Base-by-base conservation (phyloP, 2,888 invertebrate genomes). In the Onchidella celtica region DNA sequence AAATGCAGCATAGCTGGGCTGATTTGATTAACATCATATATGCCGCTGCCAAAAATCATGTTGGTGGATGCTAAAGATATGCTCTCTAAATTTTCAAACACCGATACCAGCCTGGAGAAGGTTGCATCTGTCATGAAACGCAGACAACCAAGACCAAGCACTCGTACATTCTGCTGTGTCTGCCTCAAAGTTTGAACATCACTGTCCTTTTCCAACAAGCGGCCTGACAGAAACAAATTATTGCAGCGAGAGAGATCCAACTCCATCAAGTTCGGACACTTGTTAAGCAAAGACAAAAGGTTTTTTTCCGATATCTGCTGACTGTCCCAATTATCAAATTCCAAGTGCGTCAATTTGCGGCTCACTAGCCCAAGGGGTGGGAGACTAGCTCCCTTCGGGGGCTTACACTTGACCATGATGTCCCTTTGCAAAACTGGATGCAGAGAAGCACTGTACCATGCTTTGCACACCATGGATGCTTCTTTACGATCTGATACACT, bases 61-160 rank as follows among this genome's bases (percentile, higher is more conserved):
- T 95, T 95, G 86, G 96, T 96, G 11, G 95, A 95, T 38, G 95
- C 95, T 83, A 96, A 93, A 89, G 95, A 95, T 0, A 96, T 92
- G 24, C 95, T 94, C 83, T 95, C 94, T 27, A 96, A 90, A 79
- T 94, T 94, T 65, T 95, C 95, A 85, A 95, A 95, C 17, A 95
- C 94, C 9, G 94, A 93, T 1, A 95, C 94, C 88, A 96, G 94
- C 88, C 96, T 95, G 88, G 95, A 94, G 75, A 96, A 95, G 17
- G 96, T 94, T n/a, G 95, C 95, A 94, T 96, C 96, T 1, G 96
- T 96, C 57, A 96, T 93, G 91, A 96, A 96, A 85, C 96, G 95
- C 90, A 96, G 96, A 59, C 95, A 95, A 29, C 95, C 94, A 79
- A 96, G 92, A 79, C 95, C 95, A 34, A 96, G 93, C 76, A 94